Percentiles rank a stretch among this genome's conserved stretches.
Evolutionary conservation across 1,140 invertebrate genomes (phyloP).

Genomic region (Amphibalanus amphitrite): DNA sequence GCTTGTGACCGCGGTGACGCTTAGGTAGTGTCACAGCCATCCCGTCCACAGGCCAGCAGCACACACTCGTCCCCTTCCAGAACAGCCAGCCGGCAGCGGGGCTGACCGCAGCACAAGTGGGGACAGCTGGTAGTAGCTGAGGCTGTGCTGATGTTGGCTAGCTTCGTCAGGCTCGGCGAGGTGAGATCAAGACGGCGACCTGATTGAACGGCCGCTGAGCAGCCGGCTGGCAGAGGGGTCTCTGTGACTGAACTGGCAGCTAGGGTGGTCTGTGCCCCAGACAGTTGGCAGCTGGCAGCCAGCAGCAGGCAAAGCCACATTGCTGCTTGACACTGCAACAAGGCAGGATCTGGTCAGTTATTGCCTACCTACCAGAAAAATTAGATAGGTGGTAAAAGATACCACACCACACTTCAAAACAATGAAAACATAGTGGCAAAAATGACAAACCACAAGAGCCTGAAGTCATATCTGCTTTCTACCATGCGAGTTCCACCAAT

Average conservation of each 20-base stretch:
- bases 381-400: no score
- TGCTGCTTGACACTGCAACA: no score
- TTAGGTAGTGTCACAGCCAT: neutral
- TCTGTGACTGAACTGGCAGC: no score
- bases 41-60: neutral
- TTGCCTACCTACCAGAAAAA: no score
- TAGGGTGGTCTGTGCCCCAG: neutral
- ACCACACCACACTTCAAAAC: no score
- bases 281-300: neutral
- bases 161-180: neutral
- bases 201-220: neutral
- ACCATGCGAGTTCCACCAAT: no score
- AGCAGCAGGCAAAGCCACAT: neutral
- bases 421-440: no score
- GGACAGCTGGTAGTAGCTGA: neutral
- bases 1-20: no score
- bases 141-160: neutral
- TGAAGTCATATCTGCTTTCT: no score
- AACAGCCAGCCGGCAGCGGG: neutral
- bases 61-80: neutral
- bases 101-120: neutral
- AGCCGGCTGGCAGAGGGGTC: neutral
- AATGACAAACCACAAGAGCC: no score
- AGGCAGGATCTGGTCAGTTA: no score
- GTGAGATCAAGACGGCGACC: neutral